Evolutionary conservation across 2,113 vertebrate species (phyloP).

Genomic region (Nothobranchius kuhntae): DNA sequence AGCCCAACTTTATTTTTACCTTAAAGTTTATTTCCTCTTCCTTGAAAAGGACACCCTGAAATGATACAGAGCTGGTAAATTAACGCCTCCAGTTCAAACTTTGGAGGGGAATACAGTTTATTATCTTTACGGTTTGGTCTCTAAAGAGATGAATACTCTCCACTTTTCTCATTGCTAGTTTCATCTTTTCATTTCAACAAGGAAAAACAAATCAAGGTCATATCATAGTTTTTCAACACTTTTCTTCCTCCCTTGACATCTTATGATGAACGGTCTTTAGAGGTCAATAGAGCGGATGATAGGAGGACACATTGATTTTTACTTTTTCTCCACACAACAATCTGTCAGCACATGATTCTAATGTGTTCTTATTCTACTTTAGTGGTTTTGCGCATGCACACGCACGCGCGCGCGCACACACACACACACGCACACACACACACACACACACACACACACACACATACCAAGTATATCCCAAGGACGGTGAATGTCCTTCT

Average conservation of each 20-base stretch:
- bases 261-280: conserved; percentile 42
- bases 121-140: conserved; percentile 24
- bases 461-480: conserved; percentile 5
- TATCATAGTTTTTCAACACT: conserved; percentile 1
- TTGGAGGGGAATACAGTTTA: conserved; percentile 1
- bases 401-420: neutral
- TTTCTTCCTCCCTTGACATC: neutral
- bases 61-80: conserved; percentile 9
- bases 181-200: conserved; percentile 2
- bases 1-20: neutral
- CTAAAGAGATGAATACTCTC: conserved; percentile 8
- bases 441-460: conserved; percentile 5
- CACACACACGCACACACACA: neutral
- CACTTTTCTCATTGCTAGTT: conserved; percentile 5
- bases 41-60: conserved; percentile 17
- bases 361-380: conserved; percentile 16
- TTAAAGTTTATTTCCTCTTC: conserved; percentile 5
- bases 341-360: conserved; percentile 35
- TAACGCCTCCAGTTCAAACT: conserved; percentile 6
- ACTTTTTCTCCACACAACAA: conserved; percentile 38
- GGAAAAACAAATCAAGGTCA: conserved; percentile 36
- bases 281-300: conserved; percentile 37
- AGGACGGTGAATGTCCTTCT: conserved; percentile 6
- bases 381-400: neutral
- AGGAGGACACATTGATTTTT: conserved; percentile 54